Evolutionary conservation across 2,113 vertebrate species (phyloP), one percentile per base, ranked within the genome.

Genomic region (Rutilus rutilus): DNA sequence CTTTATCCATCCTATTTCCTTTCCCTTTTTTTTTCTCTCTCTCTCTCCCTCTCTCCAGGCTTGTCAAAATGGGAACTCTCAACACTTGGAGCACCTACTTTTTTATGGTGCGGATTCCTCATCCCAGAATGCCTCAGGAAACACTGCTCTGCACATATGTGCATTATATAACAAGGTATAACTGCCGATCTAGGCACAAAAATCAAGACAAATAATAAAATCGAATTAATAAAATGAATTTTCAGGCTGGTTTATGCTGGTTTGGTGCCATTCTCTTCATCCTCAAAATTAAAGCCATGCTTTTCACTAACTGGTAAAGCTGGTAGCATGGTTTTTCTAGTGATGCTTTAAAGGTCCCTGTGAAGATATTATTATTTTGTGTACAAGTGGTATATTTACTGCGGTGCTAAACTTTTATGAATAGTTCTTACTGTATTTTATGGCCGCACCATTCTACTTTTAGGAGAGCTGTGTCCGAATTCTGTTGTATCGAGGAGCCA

Each of bases 101-200:
- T 97, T 97, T 93, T 98, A 97, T 0, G 97, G 97, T 67, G 96
- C 96, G 0, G 96, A 98, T 90, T 96, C 96, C 0, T 94, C 95
- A 69, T 96, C 95, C 88, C 95, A 96, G 94, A 98, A 97, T 52
- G 97, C 97, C 83, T 98, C 97, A 4, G 97, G 97, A 92, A 98
- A 98, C 94, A 97, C 97, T 36, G 97, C 97, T 88, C 92, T 98
- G 91, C 97, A 98, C 94, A 96, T 98, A 88, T 97, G 97, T 88
- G 97, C 97, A 89, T 95, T 97, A 91, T 97, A 98, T 92, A 97
- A 97, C 92, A 97, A 97, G 96, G 97, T 97, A 92, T 42, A 62
- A 15, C 50, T n/a, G 47, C 23, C 14, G 33, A 1, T 42, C 52
- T 23, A 25, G 27, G 57, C 81, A 83, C 50, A 71, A 73, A 73